Percentiles rank a stretch among this genome's conserved stretches.
Evolutionary conservation across 1,140 invertebrate species (phyloP).

Genomic region (Tetramorium parvispinum): DNA sequence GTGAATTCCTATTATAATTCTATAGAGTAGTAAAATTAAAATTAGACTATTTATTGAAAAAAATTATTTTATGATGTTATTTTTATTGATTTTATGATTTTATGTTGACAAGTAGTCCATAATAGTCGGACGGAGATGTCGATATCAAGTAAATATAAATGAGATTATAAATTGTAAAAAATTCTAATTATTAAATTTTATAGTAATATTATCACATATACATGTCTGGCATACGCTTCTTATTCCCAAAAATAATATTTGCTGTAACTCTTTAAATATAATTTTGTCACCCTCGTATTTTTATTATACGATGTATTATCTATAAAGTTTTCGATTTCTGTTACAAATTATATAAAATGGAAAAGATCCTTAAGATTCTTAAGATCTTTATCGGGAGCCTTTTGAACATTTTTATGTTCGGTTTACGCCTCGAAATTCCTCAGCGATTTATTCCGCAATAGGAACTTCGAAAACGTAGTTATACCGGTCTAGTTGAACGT

Average conservation of each 20-base stretch:
- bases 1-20: neutral
- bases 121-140: neutral
- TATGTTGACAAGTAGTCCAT: neutral
- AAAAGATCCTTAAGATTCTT: neutral
- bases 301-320: neutral
- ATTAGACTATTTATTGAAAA: neutral
- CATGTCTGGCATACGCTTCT: neutral
- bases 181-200: neutral
- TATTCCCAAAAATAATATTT: neutral
- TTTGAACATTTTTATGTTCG: neutral
- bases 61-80: neutral
- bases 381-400: neutral
- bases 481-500: neutral
- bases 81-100: slow-evolving; percentile 1
- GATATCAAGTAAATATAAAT: neutral
- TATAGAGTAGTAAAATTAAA: neutral
- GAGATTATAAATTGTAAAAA: neutral
- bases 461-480: neutral
- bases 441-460: neutral
- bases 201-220: neutral
- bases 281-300: neutral
- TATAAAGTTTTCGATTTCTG: neutral
- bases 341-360: neutral
- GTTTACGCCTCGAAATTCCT: neutral
- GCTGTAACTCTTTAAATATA: neutral